Evolutionary conservation across 2,113 vertebrate species (phyloP), one percentile per base, ranked within the genome.

Genomic region (Erinaceus europaeus): DNA sequence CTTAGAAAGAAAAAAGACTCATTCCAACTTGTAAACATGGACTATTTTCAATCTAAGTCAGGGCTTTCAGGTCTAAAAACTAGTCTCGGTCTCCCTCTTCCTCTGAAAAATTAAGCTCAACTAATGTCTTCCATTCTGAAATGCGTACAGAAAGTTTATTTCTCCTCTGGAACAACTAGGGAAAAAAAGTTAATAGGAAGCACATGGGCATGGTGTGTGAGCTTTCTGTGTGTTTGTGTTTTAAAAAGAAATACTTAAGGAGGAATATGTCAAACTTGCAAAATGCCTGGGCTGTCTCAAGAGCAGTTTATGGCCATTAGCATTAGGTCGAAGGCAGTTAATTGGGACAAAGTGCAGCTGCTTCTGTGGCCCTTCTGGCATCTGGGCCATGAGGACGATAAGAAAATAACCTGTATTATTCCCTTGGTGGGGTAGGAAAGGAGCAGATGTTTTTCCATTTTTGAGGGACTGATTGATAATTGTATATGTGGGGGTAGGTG

Each of bases 101-200:
- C 0, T 44, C 48, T 46, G 25, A 64, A 55, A 82, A 73, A 17
- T 50, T 25, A 44, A n/a, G 29, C 40, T 59, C 64, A 14, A 32
- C 78, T 48, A 38, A 14, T 10, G 2, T 15, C 74, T 77, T 52
- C 61, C 69, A 36, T 42, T 65, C 82, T 11, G 29, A 90, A 79
- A 79, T 29, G 48, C 29, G 27, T 61, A 40, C 15, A 1, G n/a
- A 82, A 86, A 85, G 89, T 82, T 74, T 89, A 85, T 92, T 87
- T 95, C 91, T 78, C 91, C 83, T 92, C 79, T 81, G 90, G 86
- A 91, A 84, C 79, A 88, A 68, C 59, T 93, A 57, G 32, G 8
- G 67, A 50, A 88, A 57, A 87, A 64, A 57, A 55, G 82, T 78
- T 94, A 91, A 95, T 86, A 93, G 65, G 86, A 92, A 93, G 81